Base-by-base conservation (phyloP, 2,113 vertebrate species). In the Mastomys coucha region DNA sequence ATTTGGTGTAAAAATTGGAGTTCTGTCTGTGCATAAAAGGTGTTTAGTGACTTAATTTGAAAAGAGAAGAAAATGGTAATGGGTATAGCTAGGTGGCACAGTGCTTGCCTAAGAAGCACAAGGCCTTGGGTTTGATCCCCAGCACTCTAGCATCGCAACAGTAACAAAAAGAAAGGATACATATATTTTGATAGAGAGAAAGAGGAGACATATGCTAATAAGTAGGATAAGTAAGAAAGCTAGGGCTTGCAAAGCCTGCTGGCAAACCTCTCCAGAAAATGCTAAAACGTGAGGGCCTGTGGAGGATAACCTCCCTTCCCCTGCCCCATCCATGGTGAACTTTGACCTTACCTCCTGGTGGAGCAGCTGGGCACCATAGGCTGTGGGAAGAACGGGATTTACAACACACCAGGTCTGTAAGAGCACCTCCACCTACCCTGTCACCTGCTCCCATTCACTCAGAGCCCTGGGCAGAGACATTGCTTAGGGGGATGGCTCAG, bases 41-140 rank as follows among this genome's bases (percentile, higher is more conserved):
- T 67, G 93, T 91, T 73, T 67, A 92, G 39, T 72, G 24, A 92
- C 13, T 97, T 88, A 11, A 17, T 92, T 90, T 88, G 53, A 91
- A 85, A 70, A 53, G 67, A 53, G 36, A 87, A 9, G 28, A 69
- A 63, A 87, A 69, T 49, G 67, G 36, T 70, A 26, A 88, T 88
- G 49, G 33, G 11, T 16, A 7, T 10, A 88, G 33, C 65, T 70
- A 63, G 36, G 85, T 26, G 49, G 86, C 22, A 4, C 8, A 28
- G 49, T 16, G 67, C 65, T 53, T 53, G 86, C 86, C 12, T 53
- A n/a, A 49, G 42, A 56, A 53, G 86, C 16, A 7, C 65, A 53
- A 88, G 19, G 49, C 65, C 33, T 56, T 39, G 17, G 31, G 65
- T 70, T 88, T 88, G 33, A 36, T 26, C n/a, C 33, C 10, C 45